Base-by-base conservation (phyloP, 2,797 vertebrate species). In the Austrolebias charrua region DNA sequence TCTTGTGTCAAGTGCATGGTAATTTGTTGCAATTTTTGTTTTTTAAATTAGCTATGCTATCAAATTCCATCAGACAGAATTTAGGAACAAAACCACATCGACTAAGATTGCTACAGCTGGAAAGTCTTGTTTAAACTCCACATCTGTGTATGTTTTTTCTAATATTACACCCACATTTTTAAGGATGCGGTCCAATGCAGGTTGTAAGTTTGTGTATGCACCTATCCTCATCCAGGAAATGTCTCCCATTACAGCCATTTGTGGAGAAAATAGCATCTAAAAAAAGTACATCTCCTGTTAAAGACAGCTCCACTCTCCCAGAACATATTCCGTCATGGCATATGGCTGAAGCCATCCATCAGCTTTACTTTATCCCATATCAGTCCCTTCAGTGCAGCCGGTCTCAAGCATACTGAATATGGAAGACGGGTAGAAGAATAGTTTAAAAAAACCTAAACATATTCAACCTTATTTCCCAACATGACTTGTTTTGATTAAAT, bases 301-400 rank as follows among this genome's bases (percentile, higher is more conserved):
- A 16, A 81, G 78, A 75, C 73, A 65, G 59, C 67, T 60, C 61
- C 64, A n/a, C 54, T 87, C 73, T 82, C 40, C 69, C 70, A 73
- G 70, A 88, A 80, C 73, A 69, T 69, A 61, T 60, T 62, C 76
- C 75, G 83, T 76, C 74, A 75, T 46, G 33, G 61, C 55, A 60
- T 50, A 66, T 54, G 78, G 73, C 76, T 75, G 60, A 60, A 83
- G 68, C 70, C 76, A 88, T 85, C 72, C 61, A 72, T 88, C 85
- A 88, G 73, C 13, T 61, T 79, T 84, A 62, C 62, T 78, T 83
- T 82, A 81, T 76, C 77, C 73, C 55, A 47, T 63, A 80, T 80
- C 81, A 81, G 78, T 86, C 50, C 72, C 67, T 67, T 69, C 75
- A 75, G 48, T 45, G 62, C 52, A 54, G 69, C 55, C 1, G 73